Evolutionary conservation across 2,113 vertebrate species (phyloP).

Genomic region (Callithrix jacchus): DNA sequence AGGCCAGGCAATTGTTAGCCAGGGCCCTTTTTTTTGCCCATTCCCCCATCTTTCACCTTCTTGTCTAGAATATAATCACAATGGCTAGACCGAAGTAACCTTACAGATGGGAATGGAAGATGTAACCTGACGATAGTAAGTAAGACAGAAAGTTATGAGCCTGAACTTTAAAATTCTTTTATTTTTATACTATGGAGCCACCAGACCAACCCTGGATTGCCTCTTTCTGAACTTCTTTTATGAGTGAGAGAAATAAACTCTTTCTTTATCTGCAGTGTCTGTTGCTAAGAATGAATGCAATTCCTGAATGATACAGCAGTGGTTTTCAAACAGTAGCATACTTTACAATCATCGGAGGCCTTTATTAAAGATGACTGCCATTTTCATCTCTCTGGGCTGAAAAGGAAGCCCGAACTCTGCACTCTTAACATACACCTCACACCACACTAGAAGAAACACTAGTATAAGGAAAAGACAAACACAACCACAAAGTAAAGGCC

Average conservation of each 20-base stretch:
- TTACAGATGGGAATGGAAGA: not conserved
- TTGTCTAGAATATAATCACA: not conserved
- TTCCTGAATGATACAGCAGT: not conserved
- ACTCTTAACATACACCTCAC: not conserved
- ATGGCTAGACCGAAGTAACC: not conserved
- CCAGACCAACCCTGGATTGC: not conserved
- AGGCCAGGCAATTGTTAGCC: not conserved
- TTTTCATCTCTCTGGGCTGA: not conserved
- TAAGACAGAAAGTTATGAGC: not conserved
- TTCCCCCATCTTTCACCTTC: not conserved
- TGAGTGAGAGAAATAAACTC: not conserved
- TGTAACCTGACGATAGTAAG: not conserved
- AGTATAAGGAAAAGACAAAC: not conserved
- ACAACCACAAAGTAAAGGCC: not conserved
- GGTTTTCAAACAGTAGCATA: not conserved
- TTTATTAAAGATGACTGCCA: not conserved
- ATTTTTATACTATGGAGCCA: not conserved
- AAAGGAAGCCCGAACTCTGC: not conserved
- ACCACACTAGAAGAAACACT: not conserved
- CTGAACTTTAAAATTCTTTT: not conserved
- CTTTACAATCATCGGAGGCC: not conserved
- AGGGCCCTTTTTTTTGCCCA: not conserved
- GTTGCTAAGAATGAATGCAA: not conserved
- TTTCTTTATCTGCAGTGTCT: not conserved
- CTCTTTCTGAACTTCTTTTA: not conserved